Evolutionary conservation across 2,113 vertebrate species (phyloP), one percentile per base, ranked within the genome.

Genomic region (Scytalopus superciliaris): DNA sequence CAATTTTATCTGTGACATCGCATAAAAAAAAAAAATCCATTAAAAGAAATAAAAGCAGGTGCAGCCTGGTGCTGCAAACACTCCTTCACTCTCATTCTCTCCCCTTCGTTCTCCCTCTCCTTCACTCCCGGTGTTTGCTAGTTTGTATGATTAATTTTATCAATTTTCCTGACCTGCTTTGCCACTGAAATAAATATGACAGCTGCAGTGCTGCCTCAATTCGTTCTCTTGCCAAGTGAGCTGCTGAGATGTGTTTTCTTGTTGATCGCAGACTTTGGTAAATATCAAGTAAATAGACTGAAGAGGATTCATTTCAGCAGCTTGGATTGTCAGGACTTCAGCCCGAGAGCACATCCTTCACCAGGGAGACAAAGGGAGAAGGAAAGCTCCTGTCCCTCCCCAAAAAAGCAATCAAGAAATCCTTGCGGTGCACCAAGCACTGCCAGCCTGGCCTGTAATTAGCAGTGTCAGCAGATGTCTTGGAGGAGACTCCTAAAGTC

Each of bases 71-170:
- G 97, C 94, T 90, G 97, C 94, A 84, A 89, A 93, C 93, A 90
- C 96, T 97, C 95, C 93, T 97, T 98, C 97, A 97, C 74, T 96
- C 96, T 98, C 96, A 96, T 82, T 95, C 97, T 96, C 92, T 93
- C 96, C 89, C 60, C 44, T 97, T 89, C 86, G 18, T 95, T 94
- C 72, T 42, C 96, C 72, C 96, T 81, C 97, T 97, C 96, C 97
- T 97, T 97, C 96, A 79, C 97, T 98, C 97, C 96, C 63, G 89
- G 97, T 97, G 98, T 97, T 98, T 97, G 96, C 97, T 98, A 94
- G 97, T 98, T 98, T 97, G 97, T 98, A 96, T 98, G 98, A 98
- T 98, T 98, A 98, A 98, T 98, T 98, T 97, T 97, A 98, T 98
- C 98, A 97, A 98, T 98, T 98, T 98, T 97, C 97, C 97, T 98